Conservation (phyloP, 1,140 invertebrate species). For the Brachionus sp. region DNA sequence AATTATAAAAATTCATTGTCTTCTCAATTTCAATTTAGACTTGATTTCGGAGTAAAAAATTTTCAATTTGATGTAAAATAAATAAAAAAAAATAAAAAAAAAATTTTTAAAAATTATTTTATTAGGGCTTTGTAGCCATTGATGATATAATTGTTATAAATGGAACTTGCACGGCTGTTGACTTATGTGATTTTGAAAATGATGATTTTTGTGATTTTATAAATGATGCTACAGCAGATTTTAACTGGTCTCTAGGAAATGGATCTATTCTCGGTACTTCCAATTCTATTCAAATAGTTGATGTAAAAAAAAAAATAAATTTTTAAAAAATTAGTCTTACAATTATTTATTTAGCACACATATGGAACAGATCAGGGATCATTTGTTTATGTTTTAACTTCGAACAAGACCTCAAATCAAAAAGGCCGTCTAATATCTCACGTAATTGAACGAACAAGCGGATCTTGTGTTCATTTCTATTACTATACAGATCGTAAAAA, state of each 20-base stretch:
- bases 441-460: not conserved
- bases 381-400: slow-evolving; percentile 14
- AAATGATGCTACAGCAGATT: not conserved
- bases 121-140: slow-evolving; percentile 31
- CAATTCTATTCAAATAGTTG: not conserved
- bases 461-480: slow-evolving; percentile 39
- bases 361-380: slow-evolving; percentile 20
- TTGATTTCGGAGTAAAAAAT: not conserved
- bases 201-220: slow-evolving; percentile 4
- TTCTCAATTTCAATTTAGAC: not conserved
- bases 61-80: slow-evolving; percentile 26
- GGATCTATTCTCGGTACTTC: not conserved
- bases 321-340: not conserved
- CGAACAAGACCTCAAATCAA: not conserved
- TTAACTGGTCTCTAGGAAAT: not conserved
- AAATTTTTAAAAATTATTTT: not conserved
- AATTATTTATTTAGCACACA: slow-evolving; percentile 12
- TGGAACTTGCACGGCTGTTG: not conserved
- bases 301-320: not conserved
- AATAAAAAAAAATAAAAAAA: not conserved
- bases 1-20: not conserved
- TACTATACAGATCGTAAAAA: slow-evolving; percentile 30
- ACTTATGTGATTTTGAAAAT: slow-evolving; percentile 41
- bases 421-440: not conserved
- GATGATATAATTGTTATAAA: slow-evolving; percentile 36